phyloP scores from a whole-genome alignment of 2,888 invertebrate species.

The Pseudococcus jackbeardsleyi region DNA sequence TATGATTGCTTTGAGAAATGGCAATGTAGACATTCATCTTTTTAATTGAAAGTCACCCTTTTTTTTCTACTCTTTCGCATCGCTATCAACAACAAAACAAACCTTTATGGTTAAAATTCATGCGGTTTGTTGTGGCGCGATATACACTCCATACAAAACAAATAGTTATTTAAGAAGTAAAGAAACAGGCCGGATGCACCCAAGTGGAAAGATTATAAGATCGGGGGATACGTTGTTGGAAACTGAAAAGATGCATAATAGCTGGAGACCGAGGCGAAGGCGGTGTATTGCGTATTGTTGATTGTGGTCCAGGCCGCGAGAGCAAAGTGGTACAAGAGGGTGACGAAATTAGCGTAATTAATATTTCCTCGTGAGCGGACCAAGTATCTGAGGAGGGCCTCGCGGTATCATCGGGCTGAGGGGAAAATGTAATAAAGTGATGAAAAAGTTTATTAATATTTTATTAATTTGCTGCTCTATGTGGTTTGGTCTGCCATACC shows the following conservation, averaged over 20 bases:
- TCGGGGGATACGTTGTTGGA: neutral
- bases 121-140: neutral
- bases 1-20: neutral
- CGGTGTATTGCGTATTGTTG: neutral
- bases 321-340: neutral
- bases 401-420: neutral
- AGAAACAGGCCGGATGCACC: slow-evolving; percentile 5
- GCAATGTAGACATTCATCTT: slow-evolving; percentile 28
- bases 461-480: neutral
- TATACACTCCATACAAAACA: slow-evolving; percentile 6
- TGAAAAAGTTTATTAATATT: slow-evolving; percentile 13
- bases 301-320: neutral
- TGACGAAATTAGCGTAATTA: slow-evolving; percentile 35
- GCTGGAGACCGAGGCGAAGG: neutral
- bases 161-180: slow-evolving; percentile 32
- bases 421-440: neutral
- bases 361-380: neutral
- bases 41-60: slow-evolving; percentile 38
- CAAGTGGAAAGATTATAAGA: slow-evolving; percentile 22
- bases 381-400: neutral
- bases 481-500: neutral
- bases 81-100: slow-evolving; percentile 16
- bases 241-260: neutral
- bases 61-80: neutral
- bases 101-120: slow-evolving; percentile 26